These are phyloP conservation scores for Polypedilum pembai DNA, from an alignment of 1,140 invertebrate species.

Conservation along the genomic window DNA sequence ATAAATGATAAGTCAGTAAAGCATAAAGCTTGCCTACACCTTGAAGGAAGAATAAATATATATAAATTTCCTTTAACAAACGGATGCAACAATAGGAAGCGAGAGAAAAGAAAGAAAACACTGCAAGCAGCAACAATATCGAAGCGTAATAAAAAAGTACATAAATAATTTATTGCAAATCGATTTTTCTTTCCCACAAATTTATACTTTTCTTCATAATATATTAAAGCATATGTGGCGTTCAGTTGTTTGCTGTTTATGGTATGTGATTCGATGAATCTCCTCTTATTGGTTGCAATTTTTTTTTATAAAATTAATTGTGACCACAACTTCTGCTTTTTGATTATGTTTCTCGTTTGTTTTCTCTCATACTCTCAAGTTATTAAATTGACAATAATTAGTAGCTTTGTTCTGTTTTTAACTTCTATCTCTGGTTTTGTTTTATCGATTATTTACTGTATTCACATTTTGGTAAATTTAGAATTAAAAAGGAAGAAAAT, in stretches of 20 bases:
- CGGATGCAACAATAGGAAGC: neutral
- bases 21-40: neutral
- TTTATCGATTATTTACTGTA: too few species aligned
- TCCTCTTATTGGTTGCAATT: neutral
- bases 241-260: neutral
- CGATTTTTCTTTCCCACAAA: constrained; percentile 26
- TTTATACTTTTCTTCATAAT: constrained; percentile 23
- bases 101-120: neutral
- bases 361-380: too few species aligned
- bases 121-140: neutral
- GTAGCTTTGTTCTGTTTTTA: too few species aligned
- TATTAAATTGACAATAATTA: too few species aligned
- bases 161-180: constrained; percentile 25
- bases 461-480: too few species aligned
- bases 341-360: neutral
- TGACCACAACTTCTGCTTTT: neutral
- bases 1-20: constrained; percentile 1
- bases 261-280: neutral
- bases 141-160: constrained; percentile 10
- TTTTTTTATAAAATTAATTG: neutral
- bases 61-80: neutral
- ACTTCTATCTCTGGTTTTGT: too few species aligned
- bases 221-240: constrained; percentile 14
- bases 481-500: too few species aligned
- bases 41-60: neutral